Base-by-base conservation (phyloP, 2,888 invertebrate genomes). In the Papilio elwesi region DNA sequence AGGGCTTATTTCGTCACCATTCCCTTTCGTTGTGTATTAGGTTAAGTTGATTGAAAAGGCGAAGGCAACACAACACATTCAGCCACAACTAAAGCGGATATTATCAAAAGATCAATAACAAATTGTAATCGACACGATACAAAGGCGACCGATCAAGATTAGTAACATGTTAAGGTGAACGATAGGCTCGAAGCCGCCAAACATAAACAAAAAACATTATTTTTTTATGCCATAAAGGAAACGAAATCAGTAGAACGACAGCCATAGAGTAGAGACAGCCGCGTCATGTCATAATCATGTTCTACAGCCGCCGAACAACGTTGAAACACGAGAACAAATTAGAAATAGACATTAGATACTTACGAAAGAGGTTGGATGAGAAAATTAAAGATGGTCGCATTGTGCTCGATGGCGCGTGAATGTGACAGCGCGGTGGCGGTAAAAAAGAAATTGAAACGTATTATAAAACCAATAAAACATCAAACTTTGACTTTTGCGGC, bases 351-450 rank as follows among this genome's bases (percentile, higher is more conserved):
- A 85, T 81, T 72, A 79, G 85, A 87, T 83, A 84, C 82, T 76
- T 74, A 75, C 74, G 74, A 77, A 74, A 78, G 80, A 79, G 78
- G 78, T 81, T 78, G 78, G 80, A 81, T 83, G 80, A 75, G 83
- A 85, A 85, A 85, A 86, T 87, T 86, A 87, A 88, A 89, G 87
- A 84, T 77, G 77, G 74, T 75, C 66, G 67, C 79, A 83, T 81
- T 83, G 82, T 84, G 85, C 81, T 81, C 89, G 84, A 84, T 88
- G 87, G 83, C 84, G 90, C 90, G 90, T 87, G 85, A 87, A 86
- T 82, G 80, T 84, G 85, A 87, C 87, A 86, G 86, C 81, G 81
- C 78, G 79, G 81, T 81, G 80, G 82, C 83, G 83, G 87, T 85
- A 79, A 82, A 83, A 81, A 86, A 83, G 82, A 82, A 85, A 86